Percentiles rank a stretch among this genome's conserved stretches.
Evolutionary conservation across 2,888 invertebrate species (phyloP).

Genomic region (Mactromeris polynyma): DNA sequence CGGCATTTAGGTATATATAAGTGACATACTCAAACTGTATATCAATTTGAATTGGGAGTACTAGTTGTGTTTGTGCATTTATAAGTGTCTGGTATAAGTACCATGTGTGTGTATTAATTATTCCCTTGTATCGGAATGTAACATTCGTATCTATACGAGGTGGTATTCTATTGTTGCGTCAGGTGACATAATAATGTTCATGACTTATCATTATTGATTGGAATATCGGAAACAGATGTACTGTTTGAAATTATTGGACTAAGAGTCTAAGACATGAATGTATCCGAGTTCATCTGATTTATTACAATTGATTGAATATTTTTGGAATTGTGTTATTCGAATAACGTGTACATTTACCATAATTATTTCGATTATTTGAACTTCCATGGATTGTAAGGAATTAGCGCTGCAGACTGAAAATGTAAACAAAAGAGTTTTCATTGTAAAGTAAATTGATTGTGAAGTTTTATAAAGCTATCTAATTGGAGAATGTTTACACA

Average conservation of each 20-base stretch:
- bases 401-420: neutral
- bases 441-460: neutral
- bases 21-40: neutral
- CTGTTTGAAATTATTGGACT: neutral
- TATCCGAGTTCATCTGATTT: neutral
- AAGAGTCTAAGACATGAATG: neutral
- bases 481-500: too few species aligned
- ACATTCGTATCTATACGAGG: neutral
- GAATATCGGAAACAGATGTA: neutral
- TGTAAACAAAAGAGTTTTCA: neutral
- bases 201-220: neutral
- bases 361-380: neutral
- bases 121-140: neutral
- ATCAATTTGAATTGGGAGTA: neutral
- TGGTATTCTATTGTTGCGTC: neutral
- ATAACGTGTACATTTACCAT: neutral
- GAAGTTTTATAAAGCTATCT: too few species aligned
- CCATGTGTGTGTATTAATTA: neutral
- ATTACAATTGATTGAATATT: neutral
- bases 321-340: neutral
- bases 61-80: neutral
- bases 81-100: neutral
- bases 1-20: neutral
- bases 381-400: neutral
- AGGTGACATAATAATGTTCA: neutral